Evolutionary conservation across 2,888 invertebrate species (phyloP).

Genomic region (Drosophila mulleri): DNA sequence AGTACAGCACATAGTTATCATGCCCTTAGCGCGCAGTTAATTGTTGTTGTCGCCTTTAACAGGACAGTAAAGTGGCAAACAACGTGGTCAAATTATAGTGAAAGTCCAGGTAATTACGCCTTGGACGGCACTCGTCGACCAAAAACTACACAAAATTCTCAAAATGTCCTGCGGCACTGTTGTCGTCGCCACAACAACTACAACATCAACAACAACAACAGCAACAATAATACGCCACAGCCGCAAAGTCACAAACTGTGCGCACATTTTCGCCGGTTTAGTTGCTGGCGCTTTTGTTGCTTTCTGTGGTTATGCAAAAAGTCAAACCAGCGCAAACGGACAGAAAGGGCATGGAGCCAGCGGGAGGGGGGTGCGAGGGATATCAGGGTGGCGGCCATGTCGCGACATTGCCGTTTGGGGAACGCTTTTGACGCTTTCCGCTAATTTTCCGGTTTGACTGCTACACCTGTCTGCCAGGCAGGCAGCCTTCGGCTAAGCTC

Average conservation of each 20-base stretch:
- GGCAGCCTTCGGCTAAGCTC: constrained; percentile 24
- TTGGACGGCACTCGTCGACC: constrained; percentile 55
- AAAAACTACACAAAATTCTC: constrained; percentile 51
- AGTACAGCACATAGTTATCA: constrained; percentile 49
- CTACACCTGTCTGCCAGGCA: constrained; percentile 66
- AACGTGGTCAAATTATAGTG: constrained; percentile 70
- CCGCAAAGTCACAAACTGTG: constrained; percentile 66
- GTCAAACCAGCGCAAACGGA: constrained; percentile 35
- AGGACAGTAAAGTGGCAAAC: constrained; percentile 63
- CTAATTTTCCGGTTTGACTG: constrained; percentile 80
- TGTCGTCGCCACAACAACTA: constrained; percentile 60
- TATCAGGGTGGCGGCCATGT: constrained; percentile 37
- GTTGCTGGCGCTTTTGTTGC: constrained; percentile 26
- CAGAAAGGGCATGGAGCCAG: neutral
- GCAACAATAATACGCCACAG: constrained; percentile 18
- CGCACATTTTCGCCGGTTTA: constrained; percentile 72
- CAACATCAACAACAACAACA: constrained; percentile 8
- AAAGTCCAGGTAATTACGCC: constrained; percentile 76
- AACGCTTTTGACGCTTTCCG: constrained; percentile 80
- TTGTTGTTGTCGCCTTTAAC: constrained; percentile 38
- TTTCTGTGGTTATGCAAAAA: constrained; percentile 69
- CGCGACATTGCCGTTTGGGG: constrained; percentile 78
- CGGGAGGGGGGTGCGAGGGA: neutral
- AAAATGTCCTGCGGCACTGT: constrained; percentile 69
- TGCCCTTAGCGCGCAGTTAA: constrained; percentile 44